These are phyloP conservation scores for Lampris megalopsis DNA, from an alignment of 2,113 vertebrate species.

Conservation along the genomic window DNA sequence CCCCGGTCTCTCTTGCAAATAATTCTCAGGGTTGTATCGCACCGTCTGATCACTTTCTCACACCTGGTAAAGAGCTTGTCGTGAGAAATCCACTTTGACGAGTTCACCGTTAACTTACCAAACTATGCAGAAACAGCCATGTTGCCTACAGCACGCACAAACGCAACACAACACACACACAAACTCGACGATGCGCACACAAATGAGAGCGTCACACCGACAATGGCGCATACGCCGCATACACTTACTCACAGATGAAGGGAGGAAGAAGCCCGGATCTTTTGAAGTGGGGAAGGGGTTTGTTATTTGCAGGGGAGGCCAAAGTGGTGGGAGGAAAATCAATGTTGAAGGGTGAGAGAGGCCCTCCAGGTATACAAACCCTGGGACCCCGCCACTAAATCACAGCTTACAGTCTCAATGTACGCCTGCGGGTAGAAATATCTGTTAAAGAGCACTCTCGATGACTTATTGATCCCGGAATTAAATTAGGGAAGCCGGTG, in stretches of 20 bases:
- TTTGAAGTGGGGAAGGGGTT: conserved; percentile 34
- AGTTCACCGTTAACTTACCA: conserved; percentile 24
- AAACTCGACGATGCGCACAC: background rate
- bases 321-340: conserved; percentile 52
- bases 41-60: background rate
- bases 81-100: conserved; percentile 23
- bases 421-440: conserved; percentile 66
- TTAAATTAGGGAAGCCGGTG: conserved; percentile 47
- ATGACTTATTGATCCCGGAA: conserved; percentile 72
- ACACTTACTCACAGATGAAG: background rate
- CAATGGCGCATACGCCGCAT: too few relatives aligned
- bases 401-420: conserved; percentile 59
- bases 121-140: background rate
- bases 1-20: conserved; percentile 22
- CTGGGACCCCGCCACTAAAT: conserved; percentile 51
- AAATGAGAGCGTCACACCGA: background rate
- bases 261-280: conserved; percentile 33
- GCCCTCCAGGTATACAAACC: conserved; percentile 46
- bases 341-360: conserved; percentile 50
- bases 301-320: conserved; percentile 31
- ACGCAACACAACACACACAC: background rate
- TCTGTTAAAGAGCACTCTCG: conserved; percentile 56
- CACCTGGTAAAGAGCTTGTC: conserved; percentile 11
- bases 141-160: conserved; percentile 38
- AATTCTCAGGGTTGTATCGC: conserved; percentile 34